Conservation (phyloP, 2,797 vertebrate species). For the Poliocrania exsul region DNA sequence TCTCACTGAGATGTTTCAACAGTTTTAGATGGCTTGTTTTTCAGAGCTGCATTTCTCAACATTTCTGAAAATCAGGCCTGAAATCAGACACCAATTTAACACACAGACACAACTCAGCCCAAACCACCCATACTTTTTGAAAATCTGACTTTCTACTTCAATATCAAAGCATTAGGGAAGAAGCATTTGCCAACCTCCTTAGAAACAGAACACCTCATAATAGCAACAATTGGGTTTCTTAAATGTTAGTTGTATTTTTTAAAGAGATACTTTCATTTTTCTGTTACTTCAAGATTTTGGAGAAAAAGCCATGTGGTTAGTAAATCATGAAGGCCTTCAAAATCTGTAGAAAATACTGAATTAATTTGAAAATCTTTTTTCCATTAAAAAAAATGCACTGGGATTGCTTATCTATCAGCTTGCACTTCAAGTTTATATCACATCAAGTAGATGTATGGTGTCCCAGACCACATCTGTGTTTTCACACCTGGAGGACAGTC, state of each 20-base stretch:
- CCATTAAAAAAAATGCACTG: not conserved
- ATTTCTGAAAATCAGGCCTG: slow-evolving; percentile 7
- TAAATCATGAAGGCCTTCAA: not conserved
- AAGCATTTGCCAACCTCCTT: not conserved
- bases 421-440: not conserved
- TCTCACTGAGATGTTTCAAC: slow-evolving; percentile 16
- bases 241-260: not conserved
- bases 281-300: not conserved
- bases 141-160: not conserved
- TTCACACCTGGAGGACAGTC: not conserved
- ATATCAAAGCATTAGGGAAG: not conserved
- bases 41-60: not conserved
- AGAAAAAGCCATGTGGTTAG: not conserved
- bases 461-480: not conserved
- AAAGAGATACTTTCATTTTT: not conserved
- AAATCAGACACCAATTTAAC: not conserved
- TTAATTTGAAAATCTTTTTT: not conserved
- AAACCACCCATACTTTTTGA: not conserved
- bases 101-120: not conserved
- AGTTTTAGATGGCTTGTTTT: not conserved
- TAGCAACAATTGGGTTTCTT: not conserved
- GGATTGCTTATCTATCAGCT: not conserved
- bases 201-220: not conserved
- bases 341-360: not conserved
- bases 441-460: not conserved